Conservation (phyloP, 2,113 vertebrate genomes). For the Microtus montanus region DNA sequence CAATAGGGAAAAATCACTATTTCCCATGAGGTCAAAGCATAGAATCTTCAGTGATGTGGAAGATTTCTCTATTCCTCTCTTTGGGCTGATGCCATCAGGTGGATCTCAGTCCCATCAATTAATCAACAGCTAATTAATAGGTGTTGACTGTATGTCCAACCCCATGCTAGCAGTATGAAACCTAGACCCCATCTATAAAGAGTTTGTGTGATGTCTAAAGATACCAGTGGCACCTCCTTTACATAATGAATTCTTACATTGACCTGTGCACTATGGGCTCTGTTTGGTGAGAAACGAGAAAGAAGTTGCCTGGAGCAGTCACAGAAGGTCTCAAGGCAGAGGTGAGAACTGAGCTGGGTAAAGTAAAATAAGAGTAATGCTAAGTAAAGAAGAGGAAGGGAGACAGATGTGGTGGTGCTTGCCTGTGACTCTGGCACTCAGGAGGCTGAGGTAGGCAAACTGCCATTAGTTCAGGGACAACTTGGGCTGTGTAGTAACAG, state of each 20-base stretch:
- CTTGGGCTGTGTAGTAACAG: background rate
- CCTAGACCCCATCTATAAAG: background rate
- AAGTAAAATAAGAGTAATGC: background rate
- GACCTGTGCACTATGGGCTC: background rate
- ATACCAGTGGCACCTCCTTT: background rate
- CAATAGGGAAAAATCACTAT: background rate
- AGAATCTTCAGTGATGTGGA: constrained; percentile 4
- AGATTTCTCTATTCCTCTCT: background rate
- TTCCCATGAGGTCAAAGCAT: background rate
- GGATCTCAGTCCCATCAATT: background rate
- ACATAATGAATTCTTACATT: background rate
- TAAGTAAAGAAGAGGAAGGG: background rate
- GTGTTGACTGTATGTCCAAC: background rate
- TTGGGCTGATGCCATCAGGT: background rate
- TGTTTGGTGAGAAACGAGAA: constrained; percentile 2
- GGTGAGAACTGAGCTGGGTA: background rate
- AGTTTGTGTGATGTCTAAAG: background rate
- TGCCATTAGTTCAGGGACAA: background rate
- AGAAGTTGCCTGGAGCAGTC: background rate
- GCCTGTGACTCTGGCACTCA: background rate
- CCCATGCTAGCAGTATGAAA: background rate
- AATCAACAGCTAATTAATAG: background rate
- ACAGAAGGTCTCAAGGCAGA: background rate
- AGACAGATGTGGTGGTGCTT: background rate
- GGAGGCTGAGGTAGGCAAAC: background rate